Base-by-base conservation (phyloP, 2,797 vertebrate species). In the Scarus forsteni region DNA sequence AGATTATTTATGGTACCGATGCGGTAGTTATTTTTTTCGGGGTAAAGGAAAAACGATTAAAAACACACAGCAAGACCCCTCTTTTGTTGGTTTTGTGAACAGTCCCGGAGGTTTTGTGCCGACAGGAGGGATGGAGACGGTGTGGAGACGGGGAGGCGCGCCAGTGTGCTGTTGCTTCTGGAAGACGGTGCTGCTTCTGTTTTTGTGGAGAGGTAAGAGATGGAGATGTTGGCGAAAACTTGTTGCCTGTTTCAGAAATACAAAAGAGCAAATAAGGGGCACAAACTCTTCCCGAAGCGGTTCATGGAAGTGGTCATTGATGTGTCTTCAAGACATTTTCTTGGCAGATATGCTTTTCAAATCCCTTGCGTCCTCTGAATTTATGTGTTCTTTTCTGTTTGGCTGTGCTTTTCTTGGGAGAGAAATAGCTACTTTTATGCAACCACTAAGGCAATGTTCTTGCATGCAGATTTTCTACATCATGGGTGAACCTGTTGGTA, bases 191-290 rank as follows among this genome's bases (percentile, higher is more conserved):
- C 73, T 93, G 8, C 67, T 92, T 18, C 58, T 91, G 19, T 34
- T 79, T 43, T 61, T 89, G 73, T 91, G 87, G 84, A 77, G 77
- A 90, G 92, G 93, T 94, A 92, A 81, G 87, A 67, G n/a, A 60
- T 10, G 44, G 43, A 19, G 53, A 59, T 45, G 16, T 42, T n/a
- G 10, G 8, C 18, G 11, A 15, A 61, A 87, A 91, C 83, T 86
- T 92, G 85, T 83, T 88, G 81, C 74, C 73, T 46, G 49, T 58
- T 75, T 63, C 8, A 75, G 66, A 53, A 40, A 3, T 12, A 35
- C 6, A 15, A 44, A 44, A 36, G 12, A 8, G 18, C 18, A 15
- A 15, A 48, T 6, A 11, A 9, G 49, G 1, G 14, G 11, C 44
- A 40, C 9, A 13, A 11, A 48, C 3, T 10, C 7, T 11, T 11